Conservation (phyloP, 2,797 vertebrate genomes). For the Crenuchus spilurus region DNA sequence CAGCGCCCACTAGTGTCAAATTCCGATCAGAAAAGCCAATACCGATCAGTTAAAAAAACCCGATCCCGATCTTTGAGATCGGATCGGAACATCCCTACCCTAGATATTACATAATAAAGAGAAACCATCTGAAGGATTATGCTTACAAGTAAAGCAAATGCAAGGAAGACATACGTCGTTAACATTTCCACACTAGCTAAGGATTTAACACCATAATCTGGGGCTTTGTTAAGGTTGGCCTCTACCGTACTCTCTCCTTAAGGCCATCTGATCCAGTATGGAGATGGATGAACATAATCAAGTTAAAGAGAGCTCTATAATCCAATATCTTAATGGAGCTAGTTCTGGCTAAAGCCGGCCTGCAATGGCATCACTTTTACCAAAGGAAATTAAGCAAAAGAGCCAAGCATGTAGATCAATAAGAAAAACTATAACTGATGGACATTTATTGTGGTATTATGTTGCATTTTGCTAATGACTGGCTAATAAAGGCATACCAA, state of each 20-base stretch:
- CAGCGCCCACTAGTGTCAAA: too few relatives aligned
- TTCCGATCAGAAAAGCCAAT: too few relatives aligned
- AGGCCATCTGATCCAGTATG: conserved; percentile 38
- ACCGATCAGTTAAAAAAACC: too few relatives aligned
- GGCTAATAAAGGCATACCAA: background rate
- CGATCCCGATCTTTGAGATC: too few relatives aligned
- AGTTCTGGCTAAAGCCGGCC: conserved; percentile 4
- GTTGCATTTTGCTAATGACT: background rate
- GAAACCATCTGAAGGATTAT: background rate
- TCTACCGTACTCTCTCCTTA: conserved; percentile 8
- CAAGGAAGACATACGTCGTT: background rate
- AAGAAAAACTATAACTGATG: conserved; percentile 12
- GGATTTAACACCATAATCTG: conserved; percentile 7
- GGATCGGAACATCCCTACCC: too few relatives aligned
- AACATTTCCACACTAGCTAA: background rate
- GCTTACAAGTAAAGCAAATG: background rate
- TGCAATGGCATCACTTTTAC: conserved; percentile 34
- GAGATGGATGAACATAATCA: conserved; percentile 47
- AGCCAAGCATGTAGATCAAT: conserved; percentile 10
- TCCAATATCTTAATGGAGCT: conserved; percentile 53
- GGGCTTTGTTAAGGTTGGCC: conserved; percentile 2
- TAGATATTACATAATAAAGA: background rate
- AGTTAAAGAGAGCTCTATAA: conserved; percentile 49
- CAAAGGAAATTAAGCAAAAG: conserved; percentile 15
- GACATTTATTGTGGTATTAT: background rate